Base-by-base conservation (phyloP, 2,888 invertebrate genomes). In the Mythimna albipuncta region DNA sequence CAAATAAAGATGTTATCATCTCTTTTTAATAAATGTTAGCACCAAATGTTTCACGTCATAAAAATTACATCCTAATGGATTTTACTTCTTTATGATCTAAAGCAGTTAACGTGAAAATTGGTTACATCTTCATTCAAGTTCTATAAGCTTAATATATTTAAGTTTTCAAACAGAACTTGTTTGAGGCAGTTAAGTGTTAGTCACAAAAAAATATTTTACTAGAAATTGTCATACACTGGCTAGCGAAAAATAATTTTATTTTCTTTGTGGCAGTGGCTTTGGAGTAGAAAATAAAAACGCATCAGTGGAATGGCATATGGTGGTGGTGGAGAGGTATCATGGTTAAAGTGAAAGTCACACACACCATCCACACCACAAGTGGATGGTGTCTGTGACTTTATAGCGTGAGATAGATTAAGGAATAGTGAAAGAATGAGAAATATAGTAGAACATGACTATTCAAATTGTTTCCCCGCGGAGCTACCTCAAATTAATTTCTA, bases 151-250 rank as follows among this genome's bases (percentile, higher is more conserved):
- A 44, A 61, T 55, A 76, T 82, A 64, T 63, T 71, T 65, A 68
- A 71, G 62, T 65, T 72, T 82, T 68, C 10, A 64, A 65, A 72
- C 57, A 67, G 64, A 79, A 70, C 80, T 74, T 59, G 10, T 44
- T 55, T 47, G 19, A 54, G 62, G 57, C 52, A 61, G 50, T 86
- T 78, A 81, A 32, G 72, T 77, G 83, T 87, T 87, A 85, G 80
- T 83, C 69, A 80, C 70, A 78, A 64, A 58, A 44, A 70, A 66
- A 62, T 52, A 76, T 55, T 66, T 72, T 80, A 85, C 79, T 81
- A 85, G 83, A 85, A 87, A 83, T 75, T 75, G 55, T 52, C 32
- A 55, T 59, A 85, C 58, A 61, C 63, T 32, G 55, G 7, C 11
- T 47, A 58, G 26, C n/a, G 35, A 63, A 26, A 19, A 21, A 13